These are phyloP conservation scores for Tipula lateralis DNA, from an alignment of 2,888 invertebrate species.

Conservation along the genomic window DNA sequence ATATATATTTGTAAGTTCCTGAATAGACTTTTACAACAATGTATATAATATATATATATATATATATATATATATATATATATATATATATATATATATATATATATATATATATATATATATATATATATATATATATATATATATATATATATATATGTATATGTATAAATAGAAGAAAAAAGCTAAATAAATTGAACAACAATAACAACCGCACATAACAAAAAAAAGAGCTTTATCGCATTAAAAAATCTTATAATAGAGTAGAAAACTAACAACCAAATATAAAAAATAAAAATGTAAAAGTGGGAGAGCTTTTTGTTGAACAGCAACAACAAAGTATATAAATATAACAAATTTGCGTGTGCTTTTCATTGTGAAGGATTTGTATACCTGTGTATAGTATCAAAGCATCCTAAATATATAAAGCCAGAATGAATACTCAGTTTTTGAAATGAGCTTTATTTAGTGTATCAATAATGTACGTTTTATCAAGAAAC, in stretches of 20 bases:
- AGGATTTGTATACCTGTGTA: background rate
- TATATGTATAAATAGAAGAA: background rate
- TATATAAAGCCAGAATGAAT: too few relatives aligned
- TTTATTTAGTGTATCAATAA: too few relatives aligned
- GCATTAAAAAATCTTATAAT: slow-evolving; percentile 19
- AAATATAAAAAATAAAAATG: background rate
- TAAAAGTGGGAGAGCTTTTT: background rate
- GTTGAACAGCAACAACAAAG: background rate
- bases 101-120: too few relatives aligned
- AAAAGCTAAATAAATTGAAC: slow-evolving; percentile 21
- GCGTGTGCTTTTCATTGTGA: slow-evolving; percentile 1
- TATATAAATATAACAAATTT: background rate
- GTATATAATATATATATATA: background rate
- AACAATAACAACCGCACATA: slow-evolving; percentile 1
- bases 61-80: background rate
- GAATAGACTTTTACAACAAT: too few relatives aligned
- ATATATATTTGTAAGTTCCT: too few relatives aligned
- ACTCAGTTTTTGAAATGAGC: too few relatives aligned
- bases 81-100: too few relatives aligned
- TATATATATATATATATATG: background rate
- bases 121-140: too few relatives aligned
- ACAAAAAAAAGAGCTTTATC: background rate
- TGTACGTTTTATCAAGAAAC: too few relatives aligned
- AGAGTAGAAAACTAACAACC: slow-evolving; percentile 2
- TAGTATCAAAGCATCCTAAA: too few relatives aligned